Evolutionary conservation across 2,797 vertebrate species (phyloP), one percentile per base, ranked within the genome.

Genomic region (Ptychadena robeensis): DNA sequence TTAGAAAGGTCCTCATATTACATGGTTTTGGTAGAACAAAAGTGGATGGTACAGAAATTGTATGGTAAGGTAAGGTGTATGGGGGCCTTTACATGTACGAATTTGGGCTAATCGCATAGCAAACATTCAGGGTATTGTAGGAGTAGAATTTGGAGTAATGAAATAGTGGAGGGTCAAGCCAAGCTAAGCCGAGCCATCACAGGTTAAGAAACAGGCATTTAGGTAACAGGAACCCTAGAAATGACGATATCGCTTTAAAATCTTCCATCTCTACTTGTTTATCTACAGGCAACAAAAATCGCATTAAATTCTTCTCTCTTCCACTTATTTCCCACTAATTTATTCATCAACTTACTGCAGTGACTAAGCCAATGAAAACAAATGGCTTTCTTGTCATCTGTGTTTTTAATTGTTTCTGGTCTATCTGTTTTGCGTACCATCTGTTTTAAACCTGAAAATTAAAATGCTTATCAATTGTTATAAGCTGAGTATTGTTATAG

Each of bases 381-480:
- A 44, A 76, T 18, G 48, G 79, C 57, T 40, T 86, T 73, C 57
- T 61, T 34, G 30, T 2, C n/a, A 70, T 66, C 27, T 28, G 59
- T 61, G 59, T 61, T 61, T 61, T 61, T 61, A 61, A 61, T 61
- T 61, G 59, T 61, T 61, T 61, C 59, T 61, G 59, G 59, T 61
- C 59, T 61, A 25, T 61, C 59, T 27, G 59, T 61, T 61, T 28
- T 28, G 59, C 27, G 27, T 28, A 28, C 59, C 59, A 61, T 61
- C 59, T 61, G 59, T 61, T 61, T 61, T 25, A 61, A 61, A 61
- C 59, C 59, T 61, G 59, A 61, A 61, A 61, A 61, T 61, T 61
- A 61, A 61, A 61, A 61, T 61, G 59, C 59, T 61, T 61, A 61
- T 61, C 59, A 61, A 28, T 61, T 61, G 59, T 61, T 61, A 28